These are phyloP conservation scores for Megathymus violae DNA, from an alignment of 1,140 invertebrate genomes.

Conservation along the genomic window DNA sequence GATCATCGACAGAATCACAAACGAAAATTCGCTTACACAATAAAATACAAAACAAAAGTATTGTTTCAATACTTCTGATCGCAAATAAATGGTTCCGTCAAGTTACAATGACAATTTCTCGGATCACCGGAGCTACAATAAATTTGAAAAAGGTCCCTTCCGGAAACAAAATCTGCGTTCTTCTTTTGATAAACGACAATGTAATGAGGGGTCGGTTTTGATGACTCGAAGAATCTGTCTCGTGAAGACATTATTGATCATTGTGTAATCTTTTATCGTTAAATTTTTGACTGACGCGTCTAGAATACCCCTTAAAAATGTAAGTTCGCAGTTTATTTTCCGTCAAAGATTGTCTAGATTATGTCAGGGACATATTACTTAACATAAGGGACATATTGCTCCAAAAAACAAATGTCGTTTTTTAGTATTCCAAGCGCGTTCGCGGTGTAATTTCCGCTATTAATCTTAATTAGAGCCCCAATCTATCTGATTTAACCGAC, in stretches of 20 bases:
- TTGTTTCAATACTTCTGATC: conserved; percentile 63
- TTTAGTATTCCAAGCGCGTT: conserved; percentile 4
- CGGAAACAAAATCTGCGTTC: conserved; percentile 54
- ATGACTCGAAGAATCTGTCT: conserved; percentile 13
- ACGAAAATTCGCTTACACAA: conserved; percentile 64
- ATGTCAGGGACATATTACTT: no score
- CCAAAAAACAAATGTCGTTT: conserved; percentile 5
- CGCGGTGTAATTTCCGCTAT: conserved; percentile 35
- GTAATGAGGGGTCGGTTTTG: conserved; percentile 30
- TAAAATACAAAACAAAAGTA: conserved; percentile 66
- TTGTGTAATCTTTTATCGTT: conserved; percentile 13
- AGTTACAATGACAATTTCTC: conserved; percentile 70
- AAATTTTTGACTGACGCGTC: conserved; percentile 22
- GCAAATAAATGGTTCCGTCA: conserved; percentile 67
- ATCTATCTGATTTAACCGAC: conserved; percentile 37
- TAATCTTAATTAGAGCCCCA: conserved; percentile 41
- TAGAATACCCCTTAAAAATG: conserved; percentile 13
- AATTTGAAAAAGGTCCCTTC: conserved; percentile 55
- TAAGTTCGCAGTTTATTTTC: background rate
- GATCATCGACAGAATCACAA: conserved; percentile 46
- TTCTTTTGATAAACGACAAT: conserved; percentile 45
- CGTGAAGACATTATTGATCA: conserved; percentile 16
- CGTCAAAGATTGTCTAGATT: background rate
- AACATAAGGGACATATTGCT: background rate
- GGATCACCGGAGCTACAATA: conserved; percentile 62